A percentile compares a stretch with the other conserved stretches of the same genome.
Conservation (phyloP, 2,888 invertebrate genomes). For the Magallana nippona region DNA sequence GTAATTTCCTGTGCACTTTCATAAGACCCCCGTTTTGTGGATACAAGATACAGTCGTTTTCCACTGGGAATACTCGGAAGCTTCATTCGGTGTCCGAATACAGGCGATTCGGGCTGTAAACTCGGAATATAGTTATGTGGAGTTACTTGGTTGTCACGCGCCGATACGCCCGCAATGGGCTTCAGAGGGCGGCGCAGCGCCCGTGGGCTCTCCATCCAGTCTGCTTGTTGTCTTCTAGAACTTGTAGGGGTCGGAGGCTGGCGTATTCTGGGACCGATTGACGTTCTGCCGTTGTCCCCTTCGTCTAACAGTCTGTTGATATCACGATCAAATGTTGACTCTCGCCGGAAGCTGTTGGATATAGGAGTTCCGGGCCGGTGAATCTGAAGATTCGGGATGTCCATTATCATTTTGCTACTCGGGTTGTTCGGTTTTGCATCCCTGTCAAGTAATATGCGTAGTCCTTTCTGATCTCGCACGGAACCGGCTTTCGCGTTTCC, state of each 20-base stretch:
- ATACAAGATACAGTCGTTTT: slow-evolving; percentile 61
- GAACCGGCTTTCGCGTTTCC: slow-evolving; percentile 61
- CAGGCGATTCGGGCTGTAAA: slow-evolving; percentile 49
- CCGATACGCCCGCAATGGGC: slow-evolving; percentile 51
- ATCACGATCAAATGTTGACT: slow-evolving; percentile 38
- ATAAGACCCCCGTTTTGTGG: background rate
- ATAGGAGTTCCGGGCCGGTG: background rate
- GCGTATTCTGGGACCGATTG: background rate
- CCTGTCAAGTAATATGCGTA: slow-evolving; percentile 55
- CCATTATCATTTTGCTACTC: background rate
- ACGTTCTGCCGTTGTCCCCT: background rate
- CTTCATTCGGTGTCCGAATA: slow-evolving; percentile 54
- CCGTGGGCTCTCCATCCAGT: slow-evolving; percentile 29
- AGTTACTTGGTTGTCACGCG: slow-evolving; percentile 36
- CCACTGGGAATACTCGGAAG: slow-evolving; percentile 71
- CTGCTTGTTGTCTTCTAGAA: slow-evolving; percentile 34
- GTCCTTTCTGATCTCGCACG: slow-evolving; percentile 60
- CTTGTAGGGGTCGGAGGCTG: background rate
- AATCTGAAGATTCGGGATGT: background rate
- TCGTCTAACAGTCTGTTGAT: slow-evolving; percentile 3
- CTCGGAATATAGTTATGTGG: slow-evolving; percentile 21
- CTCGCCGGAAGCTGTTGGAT: slow-evolving; percentile 14
- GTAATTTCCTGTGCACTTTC: slow-evolving; percentile 8
- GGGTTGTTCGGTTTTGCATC: background rate
- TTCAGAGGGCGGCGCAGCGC: slow-evolving; percentile 54